Evolutionary conservation across 92 coral and sea anemone genomes (phyloP).

Genomic region (Porites evermanni): DNA sequence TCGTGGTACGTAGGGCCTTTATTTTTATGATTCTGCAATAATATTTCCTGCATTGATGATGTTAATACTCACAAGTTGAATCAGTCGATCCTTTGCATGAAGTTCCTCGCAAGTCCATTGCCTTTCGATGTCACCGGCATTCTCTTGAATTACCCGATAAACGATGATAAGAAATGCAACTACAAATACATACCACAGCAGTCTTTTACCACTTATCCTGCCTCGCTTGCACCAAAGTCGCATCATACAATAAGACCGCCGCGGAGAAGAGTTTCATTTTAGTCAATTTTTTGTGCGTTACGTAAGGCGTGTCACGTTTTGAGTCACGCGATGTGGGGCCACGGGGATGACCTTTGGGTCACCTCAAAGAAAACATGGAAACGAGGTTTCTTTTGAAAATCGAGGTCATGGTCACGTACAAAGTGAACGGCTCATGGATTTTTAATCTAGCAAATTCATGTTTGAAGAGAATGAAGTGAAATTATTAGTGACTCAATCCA

Average conservation of each 20-base stretch:
- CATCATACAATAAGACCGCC: neutral
- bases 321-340: neutral
- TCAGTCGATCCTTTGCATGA: conserved; percentile 26
- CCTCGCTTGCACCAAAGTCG: conserved; percentile 16
- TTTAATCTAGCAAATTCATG: neutral
- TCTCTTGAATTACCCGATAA: neutral
- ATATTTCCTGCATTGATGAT: neutral
- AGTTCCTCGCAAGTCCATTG: conserved; percentile 45
- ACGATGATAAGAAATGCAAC: conserved; percentile 1
- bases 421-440: neutral
- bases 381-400: neutral
- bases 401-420: conserved; percentile 27
- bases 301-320: neutral
- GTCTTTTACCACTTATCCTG: neutral
- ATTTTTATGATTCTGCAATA: neutral
- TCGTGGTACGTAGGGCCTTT: no score
- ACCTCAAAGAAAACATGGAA: neutral
- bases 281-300: neutral
- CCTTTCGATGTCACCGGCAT: conserved; percentile 4
- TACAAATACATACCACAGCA: conserved; percentile 16
- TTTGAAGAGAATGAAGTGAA: neutral
- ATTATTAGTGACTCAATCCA: neutral
- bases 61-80: conserved; percentile 27
- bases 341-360: neutral
- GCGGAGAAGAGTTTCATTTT: neutral